Evolutionary conservation across 1,140 invertebrate genomes (phyloP), one percentile per base, ranked within the genome.

Genomic region (Orius insidiosus): DNA sequence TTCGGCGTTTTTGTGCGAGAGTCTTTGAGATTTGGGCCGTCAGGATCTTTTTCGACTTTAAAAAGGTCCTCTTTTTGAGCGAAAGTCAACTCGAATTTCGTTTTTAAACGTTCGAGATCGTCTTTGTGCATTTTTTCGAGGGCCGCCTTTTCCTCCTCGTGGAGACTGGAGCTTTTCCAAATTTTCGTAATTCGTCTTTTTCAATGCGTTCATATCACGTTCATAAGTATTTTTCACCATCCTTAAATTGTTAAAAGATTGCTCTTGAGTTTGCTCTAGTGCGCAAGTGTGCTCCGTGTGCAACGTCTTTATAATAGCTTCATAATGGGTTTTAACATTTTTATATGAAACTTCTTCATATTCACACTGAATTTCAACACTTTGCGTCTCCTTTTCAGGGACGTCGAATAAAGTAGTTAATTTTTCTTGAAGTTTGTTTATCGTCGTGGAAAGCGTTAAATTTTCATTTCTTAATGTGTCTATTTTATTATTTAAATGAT

Each of bases 381-480:
- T 30, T 30, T n/a, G 24, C 4, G 18, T 43, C 16, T 40, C 38
- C 38, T 40, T 40, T 40, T 43, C 41, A 10, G 41, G 41, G 5
- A 43, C 10, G n/a, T 43, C 41, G n/a, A 43, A 11, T n/a, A 43
- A 30, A 9, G 16, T 11, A 11, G 41, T 30, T 11, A 43, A 16
- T 31, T 31, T 43, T 31, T 43, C 18, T 31, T 43, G 10, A 15
- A 43, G 24, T 6, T 30, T n/a, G 5, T 30, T 30, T 11, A 43
- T 43, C 7, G 41, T 43, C 10, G 18, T 11, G 3, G 41, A 43
- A n/a, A 43, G 31, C 10, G n/a, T 43, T n/a, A 31, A 11, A 16
- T 43, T 43, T 31, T 43, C 41, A n/a, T 24, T 43, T n/a, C 31
- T 43, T n/a, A 43, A 31, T 9, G 31, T 9, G 11, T 43, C 41